phyloP scores from a whole-genome alignment of 1,140 invertebrate genomes.

The Pteromalus puparum region DNA sequence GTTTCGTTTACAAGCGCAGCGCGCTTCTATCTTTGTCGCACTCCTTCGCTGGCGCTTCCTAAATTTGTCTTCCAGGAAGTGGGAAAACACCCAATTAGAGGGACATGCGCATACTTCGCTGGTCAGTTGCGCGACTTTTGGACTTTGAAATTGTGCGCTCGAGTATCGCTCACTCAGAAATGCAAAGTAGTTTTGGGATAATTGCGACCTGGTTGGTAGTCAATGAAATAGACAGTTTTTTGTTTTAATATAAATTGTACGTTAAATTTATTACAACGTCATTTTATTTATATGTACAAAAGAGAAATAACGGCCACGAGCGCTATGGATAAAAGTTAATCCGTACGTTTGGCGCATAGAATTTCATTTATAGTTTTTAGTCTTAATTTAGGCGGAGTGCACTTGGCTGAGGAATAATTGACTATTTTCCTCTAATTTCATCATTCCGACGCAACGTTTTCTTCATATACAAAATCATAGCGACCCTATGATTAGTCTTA shows the following conservation, averaged over 20 bases:
- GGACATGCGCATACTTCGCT: no score
- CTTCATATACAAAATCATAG: conserved; percentile 47
- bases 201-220: no score
- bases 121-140: neutral
- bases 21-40: neutral
- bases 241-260: conserved; percentile 56
- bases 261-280: conserved; percentile 68
- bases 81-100: neutral
- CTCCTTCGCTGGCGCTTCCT: neutral
- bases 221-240: conserved; percentile 16
- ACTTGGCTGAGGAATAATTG: conserved; percentile 68
- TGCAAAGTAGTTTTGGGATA: neutral
- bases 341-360: conserved; percentile 67
- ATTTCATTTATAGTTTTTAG: conserved; percentile 67
- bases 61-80: neutral
- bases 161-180: no score
- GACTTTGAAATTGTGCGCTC: neutral
- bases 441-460: conserved; percentile 16
- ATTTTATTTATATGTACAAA: conserved; percentile 73
- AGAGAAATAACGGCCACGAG: conserved; percentile 63
- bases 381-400: conserved; percentile 68
- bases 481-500: conserved; percentile 49
- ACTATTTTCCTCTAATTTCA: conserved; percentile 67
- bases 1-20: neutral
- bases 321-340: conserved; percentile 54